Evolutionary conservation across 2,113 vertebrate genomes (phyloP).

Genomic region (Brachypteracias leptosomus): DNA sequence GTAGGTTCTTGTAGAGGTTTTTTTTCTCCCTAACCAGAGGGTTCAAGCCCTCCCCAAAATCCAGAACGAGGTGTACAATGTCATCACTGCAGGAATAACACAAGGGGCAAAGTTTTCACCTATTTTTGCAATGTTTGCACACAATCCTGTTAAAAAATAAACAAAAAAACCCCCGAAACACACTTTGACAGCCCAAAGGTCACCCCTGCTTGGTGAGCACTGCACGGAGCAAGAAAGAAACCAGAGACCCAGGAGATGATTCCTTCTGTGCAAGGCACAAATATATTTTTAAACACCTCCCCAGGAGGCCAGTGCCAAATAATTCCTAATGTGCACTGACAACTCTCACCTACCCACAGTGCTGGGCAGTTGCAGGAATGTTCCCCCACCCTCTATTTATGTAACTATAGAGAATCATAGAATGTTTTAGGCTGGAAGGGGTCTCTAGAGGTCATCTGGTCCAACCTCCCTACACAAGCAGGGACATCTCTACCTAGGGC

Average conservation of each 20-base stretch:
- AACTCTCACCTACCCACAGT: neutral
- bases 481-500: too few relatives aligned
- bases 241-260: neutral
- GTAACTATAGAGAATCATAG: too few relatives aligned
- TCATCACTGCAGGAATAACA: neutral
- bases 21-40: neutral
- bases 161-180: neutral
- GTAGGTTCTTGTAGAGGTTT: fast-evolving
- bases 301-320: neutral
- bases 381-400: neutral
- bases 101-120: neutral
- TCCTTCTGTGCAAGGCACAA: neutral
- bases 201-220: neutral
- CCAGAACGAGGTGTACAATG: fast-evolving
- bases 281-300: neutral
- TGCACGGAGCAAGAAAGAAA: neutral
- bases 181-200: neutral
- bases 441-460: too few relatives aligned
- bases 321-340: neutral
- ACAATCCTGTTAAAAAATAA: neutral
- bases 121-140: neutral
- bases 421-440: too few relatives aligned
- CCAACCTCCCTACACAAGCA: too few relatives aligned
- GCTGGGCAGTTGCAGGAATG: neutral
- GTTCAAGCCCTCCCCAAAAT: neutral